Evolutionary conservation across 2,113 vertebrate species (phyloP).

Genomic region (Centropristis striata): DNA sequence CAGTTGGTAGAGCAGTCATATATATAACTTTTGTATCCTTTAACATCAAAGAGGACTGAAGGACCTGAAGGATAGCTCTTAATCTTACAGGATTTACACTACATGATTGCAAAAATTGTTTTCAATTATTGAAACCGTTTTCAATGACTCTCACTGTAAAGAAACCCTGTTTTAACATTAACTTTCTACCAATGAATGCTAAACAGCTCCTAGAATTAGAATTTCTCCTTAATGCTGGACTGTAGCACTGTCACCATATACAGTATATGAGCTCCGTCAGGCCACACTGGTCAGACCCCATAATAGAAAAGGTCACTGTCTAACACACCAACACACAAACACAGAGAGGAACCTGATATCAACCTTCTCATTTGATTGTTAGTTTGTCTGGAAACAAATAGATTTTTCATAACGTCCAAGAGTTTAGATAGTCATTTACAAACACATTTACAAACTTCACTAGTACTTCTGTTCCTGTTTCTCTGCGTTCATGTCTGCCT

Average conservation of each 20-base stretch:
- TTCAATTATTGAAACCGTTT: neutral
- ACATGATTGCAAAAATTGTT: too few relatives aligned
- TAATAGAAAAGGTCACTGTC: slow-evolving; percentile 24
- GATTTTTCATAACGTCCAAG: neutral
- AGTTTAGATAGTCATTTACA: neutral
- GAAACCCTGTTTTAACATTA: too few relatives aligned
- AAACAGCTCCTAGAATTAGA: neutral
- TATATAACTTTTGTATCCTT: too few relatives aligned
- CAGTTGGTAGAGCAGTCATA: too few relatives aligned
- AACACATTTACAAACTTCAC: neutral
- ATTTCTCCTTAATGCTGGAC: neutral
- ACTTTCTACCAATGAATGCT: neutral
- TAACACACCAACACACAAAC: neutral
- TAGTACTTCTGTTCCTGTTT: neutral
- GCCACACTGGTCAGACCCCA: neutral
- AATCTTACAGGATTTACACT: too few relatives aligned
- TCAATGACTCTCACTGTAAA: too few relatives aligned
- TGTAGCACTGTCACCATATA: slow-evolving; percentile 5
- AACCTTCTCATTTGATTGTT: neutral
- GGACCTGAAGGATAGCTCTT: too few relatives aligned
- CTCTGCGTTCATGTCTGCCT: slow-evolving; percentile 3
- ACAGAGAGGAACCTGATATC: neutral
- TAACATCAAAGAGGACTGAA: too few relatives aligned
- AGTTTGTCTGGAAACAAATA: neutral
- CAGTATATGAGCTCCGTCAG: slow-evolving; percentile 1